These are phyloP conservation scores for Podotricha telesiphe DNA, from an alignment of 2,888 invertebrate genomes.

Conservation along the genomic window DNA sequence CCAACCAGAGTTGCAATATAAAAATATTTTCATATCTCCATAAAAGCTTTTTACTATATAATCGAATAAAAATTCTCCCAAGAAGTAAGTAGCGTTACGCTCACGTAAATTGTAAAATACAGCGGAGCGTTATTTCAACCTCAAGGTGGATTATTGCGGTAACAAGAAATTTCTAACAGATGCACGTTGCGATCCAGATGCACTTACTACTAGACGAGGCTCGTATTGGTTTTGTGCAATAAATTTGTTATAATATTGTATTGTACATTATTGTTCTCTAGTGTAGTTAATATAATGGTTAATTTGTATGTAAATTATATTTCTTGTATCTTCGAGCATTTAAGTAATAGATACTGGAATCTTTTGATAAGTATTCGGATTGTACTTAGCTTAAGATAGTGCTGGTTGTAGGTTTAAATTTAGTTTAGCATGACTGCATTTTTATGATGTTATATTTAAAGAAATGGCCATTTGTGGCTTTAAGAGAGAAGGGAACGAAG, in stretches of 20 bases:
- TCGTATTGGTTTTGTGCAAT: conserved; percentile 10
- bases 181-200: conserved; percentile 79
- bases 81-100: conserved; percentile 37
- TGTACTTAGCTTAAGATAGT: too few relatives aligned
- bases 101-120: conserved; percentile 68
- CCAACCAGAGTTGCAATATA: too few relatives aligned
- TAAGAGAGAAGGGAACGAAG: too few relatives aligned
- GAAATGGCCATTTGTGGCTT: too few relatives aligned
- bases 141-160: conserved; percentile 77
- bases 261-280: neutral
- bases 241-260: neutral
- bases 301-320: neutral
- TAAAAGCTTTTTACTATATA: conserved; percentile 5
- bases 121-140: conserved; percentile 65
- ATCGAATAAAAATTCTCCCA: conserved; percentile 8
- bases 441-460: too few relatives aligned
- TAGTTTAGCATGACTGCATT: too few relatives aligned
- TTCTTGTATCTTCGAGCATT: too few relatives aligned
- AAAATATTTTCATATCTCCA: neutral
- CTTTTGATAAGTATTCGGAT: too few relatives aligned
- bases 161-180: conserved; percentile 80
- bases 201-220: conserved; percentile 59
- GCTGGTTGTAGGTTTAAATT: too few relatives aligned
- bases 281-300: too few relatives aligned
- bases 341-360: too few relatives aligned